A percentile compares a stretch with the other conserved stretches of the same genome.
Evolutionary conservation across 2,888 invertebrate species (phyloP).

Genomic region (Oeneis ivallda): DNA sequence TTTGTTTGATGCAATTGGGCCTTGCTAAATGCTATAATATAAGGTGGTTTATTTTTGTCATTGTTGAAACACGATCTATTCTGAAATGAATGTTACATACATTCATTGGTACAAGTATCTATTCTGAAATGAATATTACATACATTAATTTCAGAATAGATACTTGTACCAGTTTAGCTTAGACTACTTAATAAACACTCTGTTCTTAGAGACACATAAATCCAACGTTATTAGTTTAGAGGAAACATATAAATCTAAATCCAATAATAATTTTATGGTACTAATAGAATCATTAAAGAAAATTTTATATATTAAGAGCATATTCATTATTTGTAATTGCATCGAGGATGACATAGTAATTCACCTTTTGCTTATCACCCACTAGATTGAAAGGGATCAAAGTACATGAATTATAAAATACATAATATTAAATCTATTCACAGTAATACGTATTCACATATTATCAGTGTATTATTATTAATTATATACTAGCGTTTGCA

Average conservation of each 20-base stretch:
- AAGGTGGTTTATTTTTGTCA: no score
- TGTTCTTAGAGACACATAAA: neutral
- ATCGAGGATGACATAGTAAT: conserved; percentile 6
- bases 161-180: no score
- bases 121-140: no score
- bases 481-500: no score
- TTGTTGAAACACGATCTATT: no score
- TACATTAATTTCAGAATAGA: no score
- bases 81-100: no score
- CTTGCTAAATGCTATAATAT: no score
- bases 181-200: neutral
- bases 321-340: conserved; percentile 4
- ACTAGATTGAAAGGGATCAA: conserved; percentile 22
- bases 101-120: no score
- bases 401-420: conserved; percentile 26
- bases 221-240: neutral
- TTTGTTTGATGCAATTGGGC: no score
- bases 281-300: conserved; percentile 2
- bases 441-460: neutral
- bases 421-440: conserved; percentile 21
- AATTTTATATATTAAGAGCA: neutral
- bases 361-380: conserved; percentile 23
- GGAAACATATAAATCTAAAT: neutral
- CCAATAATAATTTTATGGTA: neutral
- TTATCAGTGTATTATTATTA: no score